A percentile compares a stretch with the other conserved stretches of the same genome.
Evolutionary conservation across 53 echinoderm and acorn worm species (phyloP).

Genomic region (Temnopleurus reevesii): DNA sequence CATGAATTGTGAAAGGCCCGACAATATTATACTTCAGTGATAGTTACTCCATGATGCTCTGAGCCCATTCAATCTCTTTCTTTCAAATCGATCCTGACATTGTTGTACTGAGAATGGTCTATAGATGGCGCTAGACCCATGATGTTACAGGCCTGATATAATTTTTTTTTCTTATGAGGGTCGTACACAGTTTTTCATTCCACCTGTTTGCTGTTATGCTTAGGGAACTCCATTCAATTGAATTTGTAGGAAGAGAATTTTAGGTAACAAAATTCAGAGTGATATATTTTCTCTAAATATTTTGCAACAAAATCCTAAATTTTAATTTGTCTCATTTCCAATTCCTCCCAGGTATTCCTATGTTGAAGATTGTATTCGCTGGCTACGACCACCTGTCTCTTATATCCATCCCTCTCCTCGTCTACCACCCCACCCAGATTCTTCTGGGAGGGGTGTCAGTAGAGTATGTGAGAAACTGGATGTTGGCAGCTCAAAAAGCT

Average conservation of each 20-base stretch:
- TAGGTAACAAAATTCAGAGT: not conserved
- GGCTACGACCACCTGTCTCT: constrained; percentile 96
- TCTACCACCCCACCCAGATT: constrained; percentile 98
- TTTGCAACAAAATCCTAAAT: too few species aligned
- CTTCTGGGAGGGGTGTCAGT: constrained; percentile 88
- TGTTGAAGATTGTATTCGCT: constrained; percentile 98
- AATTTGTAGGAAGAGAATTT: too few species aligned
- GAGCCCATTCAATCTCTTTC: too few species aligned
- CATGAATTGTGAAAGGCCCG: not conserved
- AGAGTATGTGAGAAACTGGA: constrained; percentile 82
- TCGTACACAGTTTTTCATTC: not conserved
- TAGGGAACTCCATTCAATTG: too few species aligned
- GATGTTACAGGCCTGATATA: constrained; percentile 11
- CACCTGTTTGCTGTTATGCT: not conserved
- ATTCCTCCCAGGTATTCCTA: constrained; percentile 87
- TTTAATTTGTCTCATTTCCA: constrained; percentile 6
- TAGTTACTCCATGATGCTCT: too few species aligned
- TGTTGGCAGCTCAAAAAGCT: constrained; percentile 77
- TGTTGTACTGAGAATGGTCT: too few species aligned
- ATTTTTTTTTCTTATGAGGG: not conserved
- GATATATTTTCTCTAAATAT: not conserved
- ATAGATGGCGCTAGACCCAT: too few species aligned
- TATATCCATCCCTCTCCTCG: constrained; percentile 92
- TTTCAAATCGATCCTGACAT: too few species aligned
- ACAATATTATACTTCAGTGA: too few species aligned